Evolutionary conservation across 2,888 invertebrate genomes (phyloP), one percentile per base, ranked within the genome.

Genomic region (Dione juno): DNA sequence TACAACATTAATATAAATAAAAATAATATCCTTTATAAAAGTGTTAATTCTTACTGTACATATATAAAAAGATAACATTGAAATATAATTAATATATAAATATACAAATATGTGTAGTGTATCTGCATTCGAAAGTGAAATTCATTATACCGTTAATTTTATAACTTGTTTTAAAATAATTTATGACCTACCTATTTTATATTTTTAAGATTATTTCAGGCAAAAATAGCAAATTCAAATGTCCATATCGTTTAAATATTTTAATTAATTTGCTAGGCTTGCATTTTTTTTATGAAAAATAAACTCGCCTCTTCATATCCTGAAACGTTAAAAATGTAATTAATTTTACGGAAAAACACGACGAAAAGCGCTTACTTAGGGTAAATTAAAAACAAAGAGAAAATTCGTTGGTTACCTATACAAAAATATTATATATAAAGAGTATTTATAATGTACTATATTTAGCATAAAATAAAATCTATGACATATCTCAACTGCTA

Each of bases 311-410:
- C 58, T 69, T 70, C 67, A 64, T 74, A 67, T 67, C 50, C 66
- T 71, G 52, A 61, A 71, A 69, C 66, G 67, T 67, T 70, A 54
- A 74, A 73, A 76, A 71, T 72, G 59, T 73, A 67, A 66, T 73
- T 71, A 76, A 76, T 75, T 71, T 68, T 50, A 45, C 67, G 63
- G 67, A 52, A 76, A 74, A 74, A 71, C 53, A 71, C 77, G 77
- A 79, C 77, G 74, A 72, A 77, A 77, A 71, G 74, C 80, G 79
- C 85, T 86, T 85, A 78, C 80, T 86, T 83, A 84, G 83, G 86
- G 75, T 81, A 78, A 82, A 69, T 68, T 80, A 77, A 84, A 83
- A 77, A 79, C 76, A 81, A 81, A 80, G 79, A 81, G 82, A 81
- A 72, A 78, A 77, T 79, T 79, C 76, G 74, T 78, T 74, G 77